Evolutionary conservation across 2,888 invertebrate genomes (phyloP).

Genomic region (Patella pellucida): DNA sequence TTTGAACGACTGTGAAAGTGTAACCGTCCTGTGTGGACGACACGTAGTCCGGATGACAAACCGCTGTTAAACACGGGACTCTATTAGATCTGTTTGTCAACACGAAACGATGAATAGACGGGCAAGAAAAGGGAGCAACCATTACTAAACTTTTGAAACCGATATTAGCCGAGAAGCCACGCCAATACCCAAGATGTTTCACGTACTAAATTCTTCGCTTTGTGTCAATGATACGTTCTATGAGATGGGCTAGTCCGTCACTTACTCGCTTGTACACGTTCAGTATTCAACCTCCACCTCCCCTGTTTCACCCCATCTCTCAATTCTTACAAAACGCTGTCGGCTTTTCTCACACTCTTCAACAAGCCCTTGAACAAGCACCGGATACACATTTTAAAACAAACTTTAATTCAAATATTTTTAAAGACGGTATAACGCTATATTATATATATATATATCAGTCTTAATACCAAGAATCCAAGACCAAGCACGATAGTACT

Average conservation of each 20-base stretch:
- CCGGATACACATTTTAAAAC: too few species aligned
- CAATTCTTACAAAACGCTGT: too few species aligned
- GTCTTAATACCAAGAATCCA: too few species aligned
- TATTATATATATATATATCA: too few species aligned
- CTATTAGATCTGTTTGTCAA: constrained; percentile 2
- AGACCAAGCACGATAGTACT: too few species aligned
- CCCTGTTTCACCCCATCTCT: not conserved
- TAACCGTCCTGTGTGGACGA: not conserved
- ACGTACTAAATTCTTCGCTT: constrained; percentile 10
- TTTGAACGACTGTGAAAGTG: not conserved
- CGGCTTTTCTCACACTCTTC: too few species aligned
- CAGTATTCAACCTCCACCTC: not conserved
- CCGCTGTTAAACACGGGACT: not conserved
- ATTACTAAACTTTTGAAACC: constrained; percentile 2
- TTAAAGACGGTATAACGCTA: too few species aligned
- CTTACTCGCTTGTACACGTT: not conserved
- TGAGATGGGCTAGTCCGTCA: constrained; percentile 5
- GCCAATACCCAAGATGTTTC: constrained; percentile 8
- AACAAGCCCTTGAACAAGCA: too few species aligned
- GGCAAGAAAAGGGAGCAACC: not conserved
- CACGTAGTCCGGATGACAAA: not conserved
- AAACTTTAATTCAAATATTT: too few species aligned
- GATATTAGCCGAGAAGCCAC: constrained; percentile 11
- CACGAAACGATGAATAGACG: not conserved
- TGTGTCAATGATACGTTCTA: constrained; percentile 5